A percentile compares a stretch with the other conserved stretches of the same genome.
These are phyloP conservation scores for Toxostoma redivivum DNA, from an alignment of 2,113 vertebrate genomes.

Conservation along the genomic window DNA sequence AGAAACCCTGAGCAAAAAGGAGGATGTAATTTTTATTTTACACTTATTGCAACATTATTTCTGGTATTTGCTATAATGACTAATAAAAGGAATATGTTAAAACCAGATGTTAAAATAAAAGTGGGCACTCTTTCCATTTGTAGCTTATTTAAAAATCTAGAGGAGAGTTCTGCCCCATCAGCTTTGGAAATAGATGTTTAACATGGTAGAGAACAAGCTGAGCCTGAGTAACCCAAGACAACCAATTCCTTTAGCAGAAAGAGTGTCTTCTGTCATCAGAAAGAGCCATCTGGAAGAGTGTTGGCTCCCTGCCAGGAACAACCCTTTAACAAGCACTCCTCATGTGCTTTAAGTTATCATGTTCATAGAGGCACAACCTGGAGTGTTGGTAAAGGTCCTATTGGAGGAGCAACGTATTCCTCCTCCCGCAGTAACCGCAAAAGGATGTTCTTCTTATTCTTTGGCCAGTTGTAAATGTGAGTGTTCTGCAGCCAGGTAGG, in stretches of 20 bases:
- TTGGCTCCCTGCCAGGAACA: slow-evolving; percentile 9
- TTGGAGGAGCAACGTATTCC: slow-evolving; percentile 80
- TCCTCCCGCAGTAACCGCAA: slow-evolving; percentile 89
- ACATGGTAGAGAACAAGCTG: slow-evolving; percentile 39
- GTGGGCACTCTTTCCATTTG: slow-evolving; percentile 3
- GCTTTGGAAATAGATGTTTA: slow-evolving; percentile 35
- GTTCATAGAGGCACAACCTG: slow-evolving; percentile 79
- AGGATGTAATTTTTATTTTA: slow-evolving; percentile 20
- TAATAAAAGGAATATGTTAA: neutral
- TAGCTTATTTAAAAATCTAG: neutral
- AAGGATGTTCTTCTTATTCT: slow-evolving; percentile 85
- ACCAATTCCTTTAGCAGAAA: slow-evolving; percentile 40
- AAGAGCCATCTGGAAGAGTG: neutral
- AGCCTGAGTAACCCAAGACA: slow-evolving; percentile 46
- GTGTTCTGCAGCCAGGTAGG: slow-evolving; percentile 94
- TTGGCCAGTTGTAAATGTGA: slow-evolving; percentile 87
- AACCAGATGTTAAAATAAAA: slow-evolving; percentile 30
- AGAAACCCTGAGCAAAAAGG: slow-evolving; percentile 15
- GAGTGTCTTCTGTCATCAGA: slow-evolving; percentile 37
- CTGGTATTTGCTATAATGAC: neutral
- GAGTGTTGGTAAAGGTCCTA: slow-evolving; percentile 81
- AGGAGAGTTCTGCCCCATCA: slow-evolving; percentile 8
- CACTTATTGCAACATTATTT: neutral
- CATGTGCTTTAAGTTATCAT: neutral
- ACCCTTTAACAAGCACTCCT: neutral